Evolutionary conservation across 2,888 invertebrate genomes (phyloP), one percentile per base, ranked within the genome.

Genomic region (Platerodrilus igneus): DNA sequence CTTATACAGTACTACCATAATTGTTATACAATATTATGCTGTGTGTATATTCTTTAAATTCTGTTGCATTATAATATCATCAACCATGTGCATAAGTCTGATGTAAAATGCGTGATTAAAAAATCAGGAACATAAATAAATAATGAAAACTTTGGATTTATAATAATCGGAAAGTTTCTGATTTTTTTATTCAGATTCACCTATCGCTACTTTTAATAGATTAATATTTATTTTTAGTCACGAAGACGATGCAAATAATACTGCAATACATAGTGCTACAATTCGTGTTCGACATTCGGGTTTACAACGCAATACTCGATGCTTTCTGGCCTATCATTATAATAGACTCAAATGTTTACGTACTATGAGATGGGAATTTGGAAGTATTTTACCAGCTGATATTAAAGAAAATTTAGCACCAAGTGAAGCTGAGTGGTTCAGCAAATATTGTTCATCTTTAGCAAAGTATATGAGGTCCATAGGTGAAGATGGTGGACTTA

Each of bases 351-450:
- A 77, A 50, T 79, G 83, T 57, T 78, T 97, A 13, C 79, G 86
- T 53, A 81, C 86, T n/a, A 76, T 93, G 66, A 76, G 97, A 28
- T 97, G 97, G 97, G 89, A 94, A 59, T 89, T 94, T 63, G 97
- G 97, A 1, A 87, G 92, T 20, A 84, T 93, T 28, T 67, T 97
- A 36, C 95, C 96, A 0, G 66, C 78, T 0, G 92, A 94, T 62
- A 81, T 95, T 0, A 83, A 86, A 62, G 75, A 78, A 36, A 79
- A 86, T 44, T 69, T 95, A 21, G 83, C 86, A 32, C 81, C 85
- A 57, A 78, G 84, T 1, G 95, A 95, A 72, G 77, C 84, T 17
- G 76, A 81, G 40, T 97, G 93, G 86, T 92, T 95, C 60, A 81
- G 83, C 34, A 81, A 81, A 46, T 96, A 97, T 66, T 93, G 88